These are phyloP conservation scores for Helicoverpa armigera DNA, from an alignment of 1,140 invertebrate species.

Conservation along the genomic window DNA sequence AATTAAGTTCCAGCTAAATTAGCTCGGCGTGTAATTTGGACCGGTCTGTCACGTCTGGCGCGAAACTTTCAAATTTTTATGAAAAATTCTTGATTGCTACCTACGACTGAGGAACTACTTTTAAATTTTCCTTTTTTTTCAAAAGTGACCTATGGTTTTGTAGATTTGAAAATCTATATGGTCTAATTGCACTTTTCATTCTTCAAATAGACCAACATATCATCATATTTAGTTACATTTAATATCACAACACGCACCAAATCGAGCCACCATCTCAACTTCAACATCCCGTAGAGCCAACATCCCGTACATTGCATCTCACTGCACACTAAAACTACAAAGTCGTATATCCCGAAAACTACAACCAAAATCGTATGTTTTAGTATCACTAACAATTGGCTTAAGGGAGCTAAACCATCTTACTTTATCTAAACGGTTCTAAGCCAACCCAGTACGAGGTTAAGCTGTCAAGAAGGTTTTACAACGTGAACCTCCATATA, in stretches of 20 bases:
- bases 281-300: neutral
- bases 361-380: conserved; percentile 12
- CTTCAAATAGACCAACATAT: neutral
- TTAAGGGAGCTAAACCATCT: conserved; percentile 13
- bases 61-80: conserved; percentile 18
- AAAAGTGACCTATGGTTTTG: no score
- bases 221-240: no score
- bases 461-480: conserved; percentile 28
- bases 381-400: conserved; percentile 4
- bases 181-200: no score
- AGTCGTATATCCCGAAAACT: neutral
- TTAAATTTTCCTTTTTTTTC: neutral
- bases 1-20: conserved; percentile 40
- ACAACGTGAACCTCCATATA: conserved; percentile 9
- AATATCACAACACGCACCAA: neutral
- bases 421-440: conserved; percentile 6
- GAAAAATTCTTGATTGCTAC: neutral
- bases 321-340: conserved; percentile 19
- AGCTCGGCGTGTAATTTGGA: conserved; percentile 35
- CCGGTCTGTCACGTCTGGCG: neutral
- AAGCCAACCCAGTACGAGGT: conserved; percentile 32
- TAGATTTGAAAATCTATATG: no score
- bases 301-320: neutral
- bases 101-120: neutral
- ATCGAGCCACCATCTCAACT: neutral